Evolutionary conservation across 2,797 vertebrate species (phyloP).

Genomic region (Neosalanx taihuensis): DNA sequence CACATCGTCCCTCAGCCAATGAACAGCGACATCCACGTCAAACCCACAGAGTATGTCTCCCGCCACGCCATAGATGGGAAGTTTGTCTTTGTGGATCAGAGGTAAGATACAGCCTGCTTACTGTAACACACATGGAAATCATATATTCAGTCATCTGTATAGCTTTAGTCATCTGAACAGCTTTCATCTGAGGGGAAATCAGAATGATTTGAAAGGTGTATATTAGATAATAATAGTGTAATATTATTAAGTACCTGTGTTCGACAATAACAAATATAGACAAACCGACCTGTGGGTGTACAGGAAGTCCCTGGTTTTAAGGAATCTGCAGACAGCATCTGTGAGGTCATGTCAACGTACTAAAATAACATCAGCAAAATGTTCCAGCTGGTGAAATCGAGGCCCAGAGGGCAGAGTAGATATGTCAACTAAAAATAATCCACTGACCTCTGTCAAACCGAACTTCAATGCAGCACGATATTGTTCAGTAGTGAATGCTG

Average conservation of each 20-base stretch:
- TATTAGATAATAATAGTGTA: neutral
- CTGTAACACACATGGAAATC: neutral
- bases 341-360: slow-evolving; percentile 19
- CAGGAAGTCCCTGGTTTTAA: neutral
- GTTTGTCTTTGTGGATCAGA: slow-evolving; percentile 98
- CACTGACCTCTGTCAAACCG: neutral
- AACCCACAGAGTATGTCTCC: slow-evolving; percentile 95
- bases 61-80: slow-evolving; percentile 97
- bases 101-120: slow-evolving; percentile 72
- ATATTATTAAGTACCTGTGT: no score
- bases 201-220: neutral
- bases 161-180: neutral
- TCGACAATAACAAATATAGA: no score
- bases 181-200: neutral
- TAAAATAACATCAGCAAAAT: slow-evolving; percentile 23
- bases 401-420: slow-evolving; percentile 2
- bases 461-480: neutral
- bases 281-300: neutral
- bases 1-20: slow-evolving; percentile 87
- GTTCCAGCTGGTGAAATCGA: slow-evolving; percentile 3
- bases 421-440: slow-evolving; percentile 14
- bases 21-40: slow-evolving; percentile 87
- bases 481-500: no score
- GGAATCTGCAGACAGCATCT: slow-evolving; percentile 20
- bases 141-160: neutral